Evolutionary conservation across 2,113 vertebrate genomes (phyloP), one percentile per base, ranked within the genome.

Genomic region (Seriola dumerili): DNA sequence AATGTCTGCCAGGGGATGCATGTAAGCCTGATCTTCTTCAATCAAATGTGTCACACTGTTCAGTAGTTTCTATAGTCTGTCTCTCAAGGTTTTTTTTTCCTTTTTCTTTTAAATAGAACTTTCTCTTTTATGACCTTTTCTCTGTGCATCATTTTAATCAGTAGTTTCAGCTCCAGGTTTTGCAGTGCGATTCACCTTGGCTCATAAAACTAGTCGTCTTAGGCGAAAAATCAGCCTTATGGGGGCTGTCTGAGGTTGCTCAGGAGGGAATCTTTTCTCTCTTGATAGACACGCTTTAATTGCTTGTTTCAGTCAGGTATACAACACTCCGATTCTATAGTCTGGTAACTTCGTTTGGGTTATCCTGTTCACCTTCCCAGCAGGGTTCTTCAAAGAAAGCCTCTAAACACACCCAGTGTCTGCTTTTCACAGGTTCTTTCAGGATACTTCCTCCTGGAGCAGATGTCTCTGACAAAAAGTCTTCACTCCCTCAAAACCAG

Each of bases 261-360:
- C 44, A 61, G 29, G 61, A 72, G 68, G 48, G 48, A 42, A 52
- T 78, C 23, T 14, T 36, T 36, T 68, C 61, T 57, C 40, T 52
- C 5, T 21, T 63, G 25, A 81, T 38, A 72, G 34, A 66, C 52
- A 58, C 29, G 17, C 38, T 76, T 84, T 77, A 81, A 77, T 88
- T 61, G 66, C 54, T 42, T 72, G 61, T 72, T 79, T 81, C 52
- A 62, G 38, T 50, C 46, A 34, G 63, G 44, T 50, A 52, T 61
- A 66, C 65, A 70, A 42, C 14, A 48, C 4, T 46, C 34, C 23
- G 21, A 67, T 64, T 63, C 62, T n/a, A 4, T 17, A 58, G 11
- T 72, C n/a, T 19, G 23, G 8, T 59, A 57, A 50, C 63, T 48
- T 34, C 17, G 25, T 11, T 64, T 19, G 23, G n/a, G 19, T 78